phyloP scores from a whole-genome alignment of 1,140 invertebrate species.

The Halictus rubicundus region DNA sequence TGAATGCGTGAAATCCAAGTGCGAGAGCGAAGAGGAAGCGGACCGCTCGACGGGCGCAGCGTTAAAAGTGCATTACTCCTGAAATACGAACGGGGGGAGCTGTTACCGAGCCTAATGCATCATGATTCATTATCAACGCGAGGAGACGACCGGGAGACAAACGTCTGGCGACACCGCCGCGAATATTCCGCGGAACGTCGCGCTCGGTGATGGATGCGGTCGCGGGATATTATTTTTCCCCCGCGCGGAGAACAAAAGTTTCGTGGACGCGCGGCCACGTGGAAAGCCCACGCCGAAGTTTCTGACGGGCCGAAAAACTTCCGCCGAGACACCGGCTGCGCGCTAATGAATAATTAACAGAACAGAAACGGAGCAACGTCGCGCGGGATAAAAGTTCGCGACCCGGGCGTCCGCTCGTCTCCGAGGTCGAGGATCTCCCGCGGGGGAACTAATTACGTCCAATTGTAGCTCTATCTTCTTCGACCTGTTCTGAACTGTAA shows the following conservation, averaged over 20 bases:
- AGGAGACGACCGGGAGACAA: background rate
- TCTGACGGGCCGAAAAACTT: constrained; percentile 9
- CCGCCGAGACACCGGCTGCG: background rate
- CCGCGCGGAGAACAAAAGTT: background rate
- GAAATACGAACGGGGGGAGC: no score
- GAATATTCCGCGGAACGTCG: background rate
- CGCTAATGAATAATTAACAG: constrained; percentile 42
- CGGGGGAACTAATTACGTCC: constrained; percentile 28
- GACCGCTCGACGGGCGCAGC: no score
- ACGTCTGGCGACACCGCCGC: background rate
- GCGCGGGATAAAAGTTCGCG: constrained; percentile 31
- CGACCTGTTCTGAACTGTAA: constrained; percentile 3
- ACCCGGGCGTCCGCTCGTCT: background rate
- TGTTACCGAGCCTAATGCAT: background rate
- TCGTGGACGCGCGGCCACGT: background rate
- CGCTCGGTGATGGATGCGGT: background rate
- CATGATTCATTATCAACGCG: background rate
- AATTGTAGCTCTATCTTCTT: constrained; percentile 27
- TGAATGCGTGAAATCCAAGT: no score
- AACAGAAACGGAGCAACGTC: constrained; percentile 24
- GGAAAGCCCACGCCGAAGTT: background rate
- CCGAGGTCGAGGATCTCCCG: constrained; percentile 2
- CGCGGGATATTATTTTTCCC: background rate
- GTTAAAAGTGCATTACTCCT: no score
- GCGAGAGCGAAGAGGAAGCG: no score